A percentile compares a stretch with the other conserved stretches of the same genome.
These are phyloP conservation scores for Hemiscyllium ocellatum DNA, from an alignment of 2,113 vertebrate genomes.

Conservation along the genomic window DNA sequence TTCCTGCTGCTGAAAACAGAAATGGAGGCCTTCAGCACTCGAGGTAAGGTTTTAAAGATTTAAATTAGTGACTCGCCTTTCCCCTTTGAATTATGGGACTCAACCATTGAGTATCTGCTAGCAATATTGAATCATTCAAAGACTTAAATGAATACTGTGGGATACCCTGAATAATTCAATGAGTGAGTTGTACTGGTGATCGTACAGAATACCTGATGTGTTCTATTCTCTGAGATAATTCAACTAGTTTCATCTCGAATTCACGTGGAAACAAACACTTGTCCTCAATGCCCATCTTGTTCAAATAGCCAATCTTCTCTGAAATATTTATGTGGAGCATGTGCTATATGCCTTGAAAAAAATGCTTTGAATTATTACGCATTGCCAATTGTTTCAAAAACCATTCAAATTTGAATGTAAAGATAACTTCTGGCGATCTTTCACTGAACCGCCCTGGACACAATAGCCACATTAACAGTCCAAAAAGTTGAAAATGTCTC, in stretches of 20 bases:
- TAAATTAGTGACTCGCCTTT: too few relatives aligned
- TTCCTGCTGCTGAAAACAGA: too few relatives aligned
- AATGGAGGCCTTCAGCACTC: too few relatives aligned
- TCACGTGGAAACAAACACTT: neutral
- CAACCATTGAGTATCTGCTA: neutral
- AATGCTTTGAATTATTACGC: neutral
- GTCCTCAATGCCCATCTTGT: neutral
- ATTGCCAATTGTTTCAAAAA: neutral
- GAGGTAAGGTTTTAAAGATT: too few relatives aligned
- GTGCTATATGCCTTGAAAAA: neutral
- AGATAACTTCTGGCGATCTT: neutral
- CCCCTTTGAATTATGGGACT: neutral
- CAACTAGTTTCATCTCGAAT: neutral
- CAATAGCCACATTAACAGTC: too few relatives aligned
- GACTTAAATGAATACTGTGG: neutral
- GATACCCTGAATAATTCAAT: neutral
- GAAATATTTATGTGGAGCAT: neutral
- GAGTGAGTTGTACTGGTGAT: neutral
- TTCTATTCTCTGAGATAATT: neutral
- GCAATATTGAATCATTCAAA: neutral
- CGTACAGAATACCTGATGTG: neutral
- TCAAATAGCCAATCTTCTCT: neutral
- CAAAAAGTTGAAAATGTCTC: neutral
- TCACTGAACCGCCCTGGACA: neutral
- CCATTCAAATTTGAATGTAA: neutral